These are phyloP conservation scores for Muschampia plurimacula DNA, from an alignment of 2,888 invertebrate genomes.

Conservation along the genomic window DNA sequence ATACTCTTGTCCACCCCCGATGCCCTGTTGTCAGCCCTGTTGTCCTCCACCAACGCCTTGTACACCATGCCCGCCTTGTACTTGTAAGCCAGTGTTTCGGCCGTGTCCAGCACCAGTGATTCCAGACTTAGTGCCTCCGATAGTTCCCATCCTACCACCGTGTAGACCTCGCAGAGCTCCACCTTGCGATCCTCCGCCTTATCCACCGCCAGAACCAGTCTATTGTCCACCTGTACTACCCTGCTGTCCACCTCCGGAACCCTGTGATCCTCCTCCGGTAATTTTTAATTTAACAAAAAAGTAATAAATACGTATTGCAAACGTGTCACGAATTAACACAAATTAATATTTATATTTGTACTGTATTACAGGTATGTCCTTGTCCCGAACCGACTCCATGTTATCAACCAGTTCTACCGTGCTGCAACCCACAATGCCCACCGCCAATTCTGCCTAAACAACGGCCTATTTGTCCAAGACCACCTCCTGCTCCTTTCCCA, in stretches of 20 bases:
- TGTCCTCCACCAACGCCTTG: conserved; percentile 73
- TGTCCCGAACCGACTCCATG: conserved; percentile 75
- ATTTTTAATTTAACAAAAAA: conserved; percentile 21
- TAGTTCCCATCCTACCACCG: conserved; percentile 71
- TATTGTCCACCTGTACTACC: conserved; percentile 76
- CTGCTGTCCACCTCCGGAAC: conserved; percentile 74
- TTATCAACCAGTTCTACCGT: conserved; percentile 75
- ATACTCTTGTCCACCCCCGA: conserved; percentile 68
- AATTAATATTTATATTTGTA: neutral
- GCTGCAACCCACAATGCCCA: conserved; percentile 82
- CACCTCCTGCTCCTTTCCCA: conserved; percentile 76
- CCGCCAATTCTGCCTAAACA: conserved; percentile 81
- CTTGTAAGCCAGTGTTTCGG: conserved; percentile 65
- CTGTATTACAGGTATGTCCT: conserved; percentile 63
- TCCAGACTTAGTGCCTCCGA: conserved; percentile 73
- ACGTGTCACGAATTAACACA: no score
- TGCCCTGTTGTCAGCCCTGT: conserved; percentile 69
- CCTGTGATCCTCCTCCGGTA: conserved; percentile 78
- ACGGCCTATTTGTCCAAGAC: conserved; percentile 76
- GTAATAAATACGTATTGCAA: no score
- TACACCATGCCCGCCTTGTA: conserved; percentile 76
- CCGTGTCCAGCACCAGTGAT: conserved; percentile 73
- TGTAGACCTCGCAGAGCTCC: conserved; percentile 71
- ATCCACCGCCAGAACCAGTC: conserved; percentile 65
- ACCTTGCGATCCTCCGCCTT: conserved; percentile 62